A percentile compares a stretch with the other conserved stretches of the same genome.
These are phyloP conservation scores for Martes martes DNA, from an alignment of 2,113 vertebrate genomes.

Conservation along the genomic window DNA sequence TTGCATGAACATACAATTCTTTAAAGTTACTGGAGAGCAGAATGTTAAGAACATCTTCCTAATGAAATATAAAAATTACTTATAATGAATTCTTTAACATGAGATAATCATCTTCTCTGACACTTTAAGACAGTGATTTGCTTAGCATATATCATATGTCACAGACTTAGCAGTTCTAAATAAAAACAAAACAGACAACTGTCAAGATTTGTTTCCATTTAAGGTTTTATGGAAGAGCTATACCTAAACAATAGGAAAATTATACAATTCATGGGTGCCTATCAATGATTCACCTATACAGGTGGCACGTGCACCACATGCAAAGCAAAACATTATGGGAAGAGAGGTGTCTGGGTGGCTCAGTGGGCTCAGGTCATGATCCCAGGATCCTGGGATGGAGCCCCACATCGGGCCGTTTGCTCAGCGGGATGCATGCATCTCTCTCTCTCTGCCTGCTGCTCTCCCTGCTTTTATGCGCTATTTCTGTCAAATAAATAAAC, in stretches of 20 bases:
- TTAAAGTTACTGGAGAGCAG: not conserved
- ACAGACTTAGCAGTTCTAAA: constrained; percentile 20
- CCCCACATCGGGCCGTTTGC: too few species aligned
- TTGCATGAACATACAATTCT: not conserved
- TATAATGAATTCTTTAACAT: not conserved
- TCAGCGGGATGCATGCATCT: too few species aligned
- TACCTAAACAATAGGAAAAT: not conserved
- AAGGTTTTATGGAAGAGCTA: not conserved
- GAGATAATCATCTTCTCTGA: not conserved
- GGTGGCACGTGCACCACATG: not conserved
- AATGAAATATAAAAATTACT: constrained; percentile 13
- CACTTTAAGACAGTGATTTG: not conserved
- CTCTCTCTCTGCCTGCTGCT: too few species aligned
- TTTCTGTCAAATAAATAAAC: too few species aligned
- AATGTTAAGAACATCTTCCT: not conserved
- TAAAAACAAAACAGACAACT: not conserved
- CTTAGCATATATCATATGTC: not conserved
- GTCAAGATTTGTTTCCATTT: not conserved
- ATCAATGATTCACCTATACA: not conserved
- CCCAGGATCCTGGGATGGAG: too few species aligned
- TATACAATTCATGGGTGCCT: not conserved
- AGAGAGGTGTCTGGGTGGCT: not conserved
- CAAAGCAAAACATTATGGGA: not conserved
- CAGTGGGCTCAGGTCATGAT: too few species aligned
- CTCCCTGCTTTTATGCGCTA: too few species aligned